These are phyloP conservation scores for Labeo calbasu DNA, from an alignment of 2,797 vertebrate species.

Conservation along the genomic window DNA sequence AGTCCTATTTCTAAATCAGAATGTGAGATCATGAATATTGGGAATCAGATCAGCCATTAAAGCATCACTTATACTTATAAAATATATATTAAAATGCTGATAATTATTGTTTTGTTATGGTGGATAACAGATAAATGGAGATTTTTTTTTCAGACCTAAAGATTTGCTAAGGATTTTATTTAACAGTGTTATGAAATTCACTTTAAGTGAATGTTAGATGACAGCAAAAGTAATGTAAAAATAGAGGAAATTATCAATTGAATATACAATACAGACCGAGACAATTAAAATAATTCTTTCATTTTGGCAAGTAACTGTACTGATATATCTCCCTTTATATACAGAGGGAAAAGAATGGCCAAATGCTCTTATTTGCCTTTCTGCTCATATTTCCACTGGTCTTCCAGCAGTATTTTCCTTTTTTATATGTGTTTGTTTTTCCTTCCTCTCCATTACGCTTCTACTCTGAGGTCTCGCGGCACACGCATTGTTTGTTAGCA, in stretches of 20 bases:
- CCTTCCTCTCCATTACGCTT: conserved; percentile 53
- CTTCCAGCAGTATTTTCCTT: conserved; percentile 28
- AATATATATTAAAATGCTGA: background rate
- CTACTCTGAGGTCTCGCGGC: conserved; percentile 21
- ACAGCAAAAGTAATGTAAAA: background rate
- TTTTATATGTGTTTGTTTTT: conserved; percentile 36
- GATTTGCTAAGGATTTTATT: background rate
- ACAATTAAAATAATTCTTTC: background rate
- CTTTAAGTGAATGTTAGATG: background rate
- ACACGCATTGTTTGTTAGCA: conserved; percentile 35
- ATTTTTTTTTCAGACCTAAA: background rate
- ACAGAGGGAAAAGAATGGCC: background rate
- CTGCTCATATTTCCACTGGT: conserved; percentile 10
- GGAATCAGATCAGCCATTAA: background rate
- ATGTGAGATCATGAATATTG: conserved; percentile 2
- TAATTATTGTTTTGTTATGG: background rate
- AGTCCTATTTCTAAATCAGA: background rate
- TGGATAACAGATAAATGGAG: background rate
- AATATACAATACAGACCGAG: background rate
- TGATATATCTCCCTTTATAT: background rate
- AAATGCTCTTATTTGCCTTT: conserved; percentile 45
- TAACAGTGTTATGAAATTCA: background rate
- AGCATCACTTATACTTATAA: background rate
- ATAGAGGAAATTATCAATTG: background rate
- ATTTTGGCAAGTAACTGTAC: background rate